These are phyloP conservation scores for Tyria jacobaeae DNA, from an alignment of 2,888 invertebrate genomes.

Conservation along the genomic window DNA sequence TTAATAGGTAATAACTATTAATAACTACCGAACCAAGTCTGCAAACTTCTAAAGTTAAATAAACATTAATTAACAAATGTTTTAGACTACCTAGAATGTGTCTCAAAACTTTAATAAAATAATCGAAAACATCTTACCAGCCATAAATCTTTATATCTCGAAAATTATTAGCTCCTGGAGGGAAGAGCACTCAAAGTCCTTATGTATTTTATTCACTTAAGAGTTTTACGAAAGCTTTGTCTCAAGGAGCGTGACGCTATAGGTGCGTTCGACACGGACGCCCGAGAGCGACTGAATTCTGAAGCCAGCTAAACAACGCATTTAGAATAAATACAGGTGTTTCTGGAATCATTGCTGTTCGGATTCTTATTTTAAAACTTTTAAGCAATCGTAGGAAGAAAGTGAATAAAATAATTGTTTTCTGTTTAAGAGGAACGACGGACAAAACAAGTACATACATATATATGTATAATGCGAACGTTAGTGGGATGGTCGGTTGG, in stretches of 20 bases:
- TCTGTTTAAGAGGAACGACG: too few relatives aligned
- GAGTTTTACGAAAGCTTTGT: slow-evolving; percentile 31
- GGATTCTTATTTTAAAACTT: not conserved
- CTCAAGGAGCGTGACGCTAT: slow-evolving; percentile 22
- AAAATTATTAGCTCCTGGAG: slow-evolving; percentile 30
- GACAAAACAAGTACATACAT: too few relatives aligned
- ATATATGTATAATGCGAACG: too few relatives aligned
- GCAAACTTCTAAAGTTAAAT: not conserved
- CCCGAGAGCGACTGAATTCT: slow-evolving; percentile 37
- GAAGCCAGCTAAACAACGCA: slow-evolving; percentile 1
- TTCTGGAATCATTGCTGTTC: not conserved
- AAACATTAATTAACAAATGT: not conserved
- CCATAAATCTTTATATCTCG: slow-evolving; percentile 38
- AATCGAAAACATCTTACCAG: slow-evolving; percentile 34
- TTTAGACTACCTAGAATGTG: not conserved
- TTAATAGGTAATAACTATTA: not conserved
- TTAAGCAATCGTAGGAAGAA: too few relatives aligned
- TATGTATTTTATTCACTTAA: slow-evolving; percentile 30
- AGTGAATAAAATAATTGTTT: not conserved
- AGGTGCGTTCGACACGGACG: slow-evolving; percentile 26
- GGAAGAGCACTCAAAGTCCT: slow-evolving; percentile 37
- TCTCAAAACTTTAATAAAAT: not conserved
- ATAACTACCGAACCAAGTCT: not conserved
- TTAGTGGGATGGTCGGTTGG: too few relatives aligned
- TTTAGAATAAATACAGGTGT: slow-evolving; percentile 36